Conservation (phyloP, 1,140 invertebrate species). For the Camponotus pennsylvanicus region DNA sequence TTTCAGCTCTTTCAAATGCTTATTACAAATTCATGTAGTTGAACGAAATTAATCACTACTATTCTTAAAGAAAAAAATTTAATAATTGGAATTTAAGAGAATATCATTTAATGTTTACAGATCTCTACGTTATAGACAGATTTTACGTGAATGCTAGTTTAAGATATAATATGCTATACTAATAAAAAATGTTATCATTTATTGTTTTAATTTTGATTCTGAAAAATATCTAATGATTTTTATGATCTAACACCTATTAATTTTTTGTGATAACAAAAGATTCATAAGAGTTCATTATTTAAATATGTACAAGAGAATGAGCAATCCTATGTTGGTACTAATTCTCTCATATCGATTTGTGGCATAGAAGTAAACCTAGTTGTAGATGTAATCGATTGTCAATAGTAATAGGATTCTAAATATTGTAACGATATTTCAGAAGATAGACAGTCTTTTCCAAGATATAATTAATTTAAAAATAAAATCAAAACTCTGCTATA, state of each 20-base stretch:
- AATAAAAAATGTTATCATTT: not conserved
- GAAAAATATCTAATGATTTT: not conserved
- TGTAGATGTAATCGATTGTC: conserved; percentile 8
- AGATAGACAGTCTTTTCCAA: not conserved
- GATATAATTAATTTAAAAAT: not conserved
- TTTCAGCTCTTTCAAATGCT: not conserved
- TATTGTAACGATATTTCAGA: not conserved
- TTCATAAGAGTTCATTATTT: not conserved
- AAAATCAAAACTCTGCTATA: not conserved
- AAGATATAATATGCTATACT: not conserved
- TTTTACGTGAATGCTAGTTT: not conserved
- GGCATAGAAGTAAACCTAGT: conserved; percentile 6
- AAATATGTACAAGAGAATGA: not conserved
- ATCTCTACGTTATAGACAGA: conserved; percentile 24
- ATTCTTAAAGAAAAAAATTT: not conserved
- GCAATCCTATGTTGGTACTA: not conserved
- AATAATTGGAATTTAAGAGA: not conserved
- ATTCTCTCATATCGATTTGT: conserved; percentile 32
- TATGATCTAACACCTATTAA: not conserved
- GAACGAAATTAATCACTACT: not conserved
- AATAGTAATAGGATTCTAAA: not conserved
- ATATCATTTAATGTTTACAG: not conserved
- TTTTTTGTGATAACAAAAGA: not conserved
- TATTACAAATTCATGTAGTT: conserved; percentile 6
- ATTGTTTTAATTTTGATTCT: not conserved